A percentile compares a stretch with the other conserved stretches of the same genome.
phyloP scores from a whole-genome alignment of 2,888 invertebrate species.

The Apodemia mormo region DNA sequence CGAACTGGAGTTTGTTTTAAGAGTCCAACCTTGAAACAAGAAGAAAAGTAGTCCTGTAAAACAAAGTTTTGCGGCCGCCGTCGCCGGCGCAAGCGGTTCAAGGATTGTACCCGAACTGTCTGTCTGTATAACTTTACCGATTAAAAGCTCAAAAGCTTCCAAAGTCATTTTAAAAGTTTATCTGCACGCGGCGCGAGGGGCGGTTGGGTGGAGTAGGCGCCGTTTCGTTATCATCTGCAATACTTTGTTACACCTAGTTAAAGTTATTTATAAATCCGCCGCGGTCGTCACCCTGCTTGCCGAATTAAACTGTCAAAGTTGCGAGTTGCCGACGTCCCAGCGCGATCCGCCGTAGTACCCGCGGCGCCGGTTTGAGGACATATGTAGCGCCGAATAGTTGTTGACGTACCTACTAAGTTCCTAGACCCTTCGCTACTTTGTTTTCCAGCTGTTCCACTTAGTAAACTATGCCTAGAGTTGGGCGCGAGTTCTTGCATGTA shows the following conservation, averaged over 20 bases:
- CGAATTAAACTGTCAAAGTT: slow-evolving; percentile 74
- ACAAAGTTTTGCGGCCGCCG: slow-evolving; percentile 83
- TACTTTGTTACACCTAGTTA: slow-evolving; percentile 79
- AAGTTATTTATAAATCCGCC: slow-evolving; percentile 76
- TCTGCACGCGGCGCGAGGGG: slow-evolving; percentile 72
- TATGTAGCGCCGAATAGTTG: slow-evolving; percentile 64
- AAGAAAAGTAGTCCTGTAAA: slow-evolving; percentile 84
- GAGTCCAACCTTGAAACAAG: slow-evolving; percentile 84
- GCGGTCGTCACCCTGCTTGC: slow-evolving; percentile 58
- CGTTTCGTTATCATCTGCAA: slow-evolving; percentile 72
- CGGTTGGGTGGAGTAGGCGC: slow-evolving; percentile 58
- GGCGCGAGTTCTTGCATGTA: slow-evolving; percentile 80
- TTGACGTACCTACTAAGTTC: slow-evolving; percentile 77
- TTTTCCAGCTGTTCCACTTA: slow-evolving; percentile 82
- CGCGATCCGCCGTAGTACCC: slow-evolving; percentile 35
- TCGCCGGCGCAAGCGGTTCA: slow-evolving; percentile 83
- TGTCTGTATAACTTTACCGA: slow-evolving; percentile 83
- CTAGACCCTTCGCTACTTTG: slow-evolving; percentile 82
- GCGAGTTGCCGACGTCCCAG: slow-evolving; percentile 43
- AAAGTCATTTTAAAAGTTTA: slow-evolving; percentile 84
- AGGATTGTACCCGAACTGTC: slow-evolving; percentile 83
- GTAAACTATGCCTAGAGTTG: slow-evolving; percentile 80
- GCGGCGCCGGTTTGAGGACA: slow-evolving; percentile 54
- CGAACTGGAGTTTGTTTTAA: slow-evolving; percentile 83
- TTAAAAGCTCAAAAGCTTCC: slow-evolving; percentile 84